Base-by-base conservation (phyloP, 2,113 vertebrate species). In the Syngnathus typhle region DNA sequence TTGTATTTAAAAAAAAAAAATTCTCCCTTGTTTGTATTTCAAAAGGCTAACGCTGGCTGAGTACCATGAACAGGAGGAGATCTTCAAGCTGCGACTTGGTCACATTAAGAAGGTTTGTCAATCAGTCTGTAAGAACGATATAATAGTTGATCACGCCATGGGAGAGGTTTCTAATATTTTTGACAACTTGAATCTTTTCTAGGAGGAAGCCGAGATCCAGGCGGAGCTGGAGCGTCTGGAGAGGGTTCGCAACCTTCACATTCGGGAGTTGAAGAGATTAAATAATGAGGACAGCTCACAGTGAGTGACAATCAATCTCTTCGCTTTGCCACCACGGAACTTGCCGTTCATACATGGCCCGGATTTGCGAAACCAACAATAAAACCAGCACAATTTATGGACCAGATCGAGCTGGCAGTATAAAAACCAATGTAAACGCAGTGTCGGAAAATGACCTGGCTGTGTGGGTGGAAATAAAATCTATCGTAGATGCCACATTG, bases 161-260 rank as follows among this genome's bases (percentile, higher is more conserved):
- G 55, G 52, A 19, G 7, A 77, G 58, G 51, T 74, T 32, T 51
- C 76, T 37, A 59, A 80, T 81, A 37, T 80, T 23, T 16, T 12
- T 21, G 37, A 44, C 10, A 44, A 32, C 37, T 55, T 85, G 70
- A 88, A 85, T 86, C 86, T 89, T 92, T 93, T 93, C 85, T 91
- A 99, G 97, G 97, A 99, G 88, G 97, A 99, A 90, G 97, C 97
- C 82, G 97, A 99, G 93, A 99, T 99, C 89, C 97, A 99, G 91
- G 95, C 95, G 65, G 97, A 99, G 92, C 91, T 99, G 85, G 97
- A 99, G 88, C 94, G 96, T 84, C 92, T 99, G 86, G 97, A 99
- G 91, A 94, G 97, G 86, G 96, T 98, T 79, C 93, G 97, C 87
- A 99, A 99, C 93, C 96, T 99, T 92, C 97, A 99, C 87, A 99